Evolutionary conservation across 2,888 invertebrate genomes (phyloP), one percentile per base, ranked within the genome.

Genomic region (Aradus depressus): DNA sequence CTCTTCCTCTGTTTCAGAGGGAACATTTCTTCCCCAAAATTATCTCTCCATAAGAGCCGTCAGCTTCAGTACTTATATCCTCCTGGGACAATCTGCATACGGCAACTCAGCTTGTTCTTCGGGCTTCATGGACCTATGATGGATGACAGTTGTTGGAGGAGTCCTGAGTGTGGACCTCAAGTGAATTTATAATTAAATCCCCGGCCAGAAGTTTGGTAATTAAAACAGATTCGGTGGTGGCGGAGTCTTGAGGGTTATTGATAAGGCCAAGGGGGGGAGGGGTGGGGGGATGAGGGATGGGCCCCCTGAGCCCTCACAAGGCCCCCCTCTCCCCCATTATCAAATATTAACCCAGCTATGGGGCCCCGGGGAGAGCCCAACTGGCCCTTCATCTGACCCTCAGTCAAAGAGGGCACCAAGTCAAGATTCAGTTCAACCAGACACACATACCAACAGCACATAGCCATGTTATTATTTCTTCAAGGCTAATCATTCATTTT

Each of bases 301-400:
- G 23, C 14, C 31, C 28, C 44, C 18, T 8, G 34, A 44, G 34
- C 3, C 4, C 10, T 28, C 10, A 12, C 28, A 12, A 28, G 28
- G 21, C 21, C 21, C 8, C 12, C 14, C 10, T 32, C 44, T 16
- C 14, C 10, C 34, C 44, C 44, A 31, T 44, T 34, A 34, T 28
- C 44, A 31, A 44, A 44, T 42, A 42, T 42, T 42, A 42, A 42
- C 42, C 42, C 42, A 12, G 25, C 28, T 25, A 42, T 42, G 42
- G 25, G 26, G 25, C 42, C 42, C 42, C 12, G 14, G 42, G 42
- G 42, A 16, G 18, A 12, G 4, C 2, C 25, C 42, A 42, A 28
- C 42, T 42, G 42, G 25, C 42, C 42, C 5, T 28, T 42, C 25
- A 18, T 25, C 23, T 42, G 18, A n/a, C n/a, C n/a, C n/a, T n/a